Conservation (phyloP, 2,888 invertebrate genomes). For the Agrochola circellaris region DNA sequence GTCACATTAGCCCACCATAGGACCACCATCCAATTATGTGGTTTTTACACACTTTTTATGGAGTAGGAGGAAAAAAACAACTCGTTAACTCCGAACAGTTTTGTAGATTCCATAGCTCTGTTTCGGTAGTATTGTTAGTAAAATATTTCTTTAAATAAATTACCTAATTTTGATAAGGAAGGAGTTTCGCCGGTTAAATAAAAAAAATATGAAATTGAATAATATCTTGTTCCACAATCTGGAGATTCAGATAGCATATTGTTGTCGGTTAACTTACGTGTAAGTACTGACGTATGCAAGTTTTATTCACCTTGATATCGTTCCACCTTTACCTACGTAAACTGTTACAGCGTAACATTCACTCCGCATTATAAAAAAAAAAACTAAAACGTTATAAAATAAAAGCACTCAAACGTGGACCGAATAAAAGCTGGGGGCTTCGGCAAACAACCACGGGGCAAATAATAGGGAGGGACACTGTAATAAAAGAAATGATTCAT, state of each 20-base stretch:
- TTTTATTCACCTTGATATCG: conserved; percentile 56
- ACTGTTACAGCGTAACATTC: conserved; percentile 51
- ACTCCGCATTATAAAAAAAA: conserved; percentile 52
- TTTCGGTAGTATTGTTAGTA: not conserved
- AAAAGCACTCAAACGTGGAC: conserved; percentile 71
- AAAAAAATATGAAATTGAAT: not conserved
- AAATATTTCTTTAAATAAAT: not conserved
- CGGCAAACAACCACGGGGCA: conserved; percentile 76
- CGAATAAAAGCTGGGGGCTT: conserved; percentile 74
- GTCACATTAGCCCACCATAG: conserved; percentile 53
- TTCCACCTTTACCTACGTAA: conserved; percentile 42
- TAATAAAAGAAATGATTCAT: conserved; percentile 88
- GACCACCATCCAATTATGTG: conserved; percentile 45
- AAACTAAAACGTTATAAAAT: conserved; percentile 63
- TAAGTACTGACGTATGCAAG: conserved; percentile 35
- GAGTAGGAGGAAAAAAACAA: conserved; percentile 30
- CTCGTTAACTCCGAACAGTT: conserved; percentile 11
- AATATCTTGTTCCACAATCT: not conserved
- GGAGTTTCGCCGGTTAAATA: not conserved
- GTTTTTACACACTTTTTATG: conserved; percentile 14
- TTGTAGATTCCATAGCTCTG: not conserved
- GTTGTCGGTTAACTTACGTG: conserved; percentile 33
- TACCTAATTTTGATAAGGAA: not conserved
- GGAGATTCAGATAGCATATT: conserved; percentile 17
- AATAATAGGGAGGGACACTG: conserved; percentile 81